Conservation (phyloP, 30 jellyfish, hydroid and myxozoan genomes). For the Hydra vulgaris region DNA sequence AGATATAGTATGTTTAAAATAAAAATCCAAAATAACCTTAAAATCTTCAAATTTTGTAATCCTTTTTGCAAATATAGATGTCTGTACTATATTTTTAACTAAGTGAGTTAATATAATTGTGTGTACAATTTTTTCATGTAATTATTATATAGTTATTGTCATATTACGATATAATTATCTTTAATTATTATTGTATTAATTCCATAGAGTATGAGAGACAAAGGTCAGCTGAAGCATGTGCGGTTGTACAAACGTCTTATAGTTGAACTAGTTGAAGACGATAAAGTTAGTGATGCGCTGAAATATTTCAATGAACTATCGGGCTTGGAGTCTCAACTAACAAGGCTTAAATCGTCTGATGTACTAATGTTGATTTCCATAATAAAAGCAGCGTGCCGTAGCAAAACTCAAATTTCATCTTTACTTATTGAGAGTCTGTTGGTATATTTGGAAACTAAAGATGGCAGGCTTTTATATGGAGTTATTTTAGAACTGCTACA, state of each 20-base stretch:
- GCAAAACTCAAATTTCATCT: not conserved
- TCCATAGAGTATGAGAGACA: not conserved
- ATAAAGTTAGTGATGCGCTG: not conserved
- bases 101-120: too few species aligned
- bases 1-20: too few species aligned
- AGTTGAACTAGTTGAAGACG: not conserved
- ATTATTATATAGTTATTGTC: too few species aligned
- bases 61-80: too few species aligned
- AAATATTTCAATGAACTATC: not conserved
- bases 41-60: too few species aligned
- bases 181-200: too few species aligned
- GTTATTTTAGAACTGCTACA: not conserved
- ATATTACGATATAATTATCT: too few species aligned
- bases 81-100: too few species aligned
- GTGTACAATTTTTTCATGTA: too few species aligned
- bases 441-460: not conserved
- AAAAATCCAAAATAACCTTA: too few species aligned
- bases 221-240: not conserved
- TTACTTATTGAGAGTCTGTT: not conserved
- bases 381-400: not conserved
- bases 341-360: not conserved
- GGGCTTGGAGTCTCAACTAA: not conserved
- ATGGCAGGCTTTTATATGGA: not conserved
- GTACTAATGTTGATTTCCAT: not conserved
- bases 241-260: not conserved